Base-by-base conservation (phyloP, 2,113 vertebrate genomes). In the Oncorhynchus mykiss region DNA sequence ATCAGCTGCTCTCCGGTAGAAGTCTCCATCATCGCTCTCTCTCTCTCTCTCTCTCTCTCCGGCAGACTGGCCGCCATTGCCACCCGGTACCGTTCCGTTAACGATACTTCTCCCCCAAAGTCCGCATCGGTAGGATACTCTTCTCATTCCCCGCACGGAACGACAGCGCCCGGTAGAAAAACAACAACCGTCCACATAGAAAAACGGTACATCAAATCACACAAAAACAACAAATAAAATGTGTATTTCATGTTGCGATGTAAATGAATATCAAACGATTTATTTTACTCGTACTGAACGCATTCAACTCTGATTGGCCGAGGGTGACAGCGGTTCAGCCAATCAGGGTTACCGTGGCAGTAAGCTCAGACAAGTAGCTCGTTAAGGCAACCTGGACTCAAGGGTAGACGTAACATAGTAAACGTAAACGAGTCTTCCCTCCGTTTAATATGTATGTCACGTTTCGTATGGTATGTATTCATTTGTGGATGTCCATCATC, bases 241-340 rank as follows among this genome's bases (percentile, higher is more conserved):
- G 20, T 0, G 4, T 29, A 80, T 81, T 76, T 81, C 59, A 70
- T 76, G 82, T 84, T 82, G 78, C 80, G 70, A 71, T 76, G 80
- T 45, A 57, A 14, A 57, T n/a, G 0, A 62, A 62, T 7, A 62
- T 7, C 18, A 22, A n/a, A 62, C 1, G 7, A 62, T 24, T 62
- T 62, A n/a, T 62, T 62, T 62, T 62, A 62, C n/a, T 62, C 59
- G n/a, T 7, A n/a, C 16, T 76, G 83, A 78, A 81, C 83, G 82
- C 84, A 70, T 84, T 86, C 51, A 48, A 39, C 0, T 25, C 68
- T 85, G 89, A 91, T 91, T 88, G 89, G 89, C 49, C 59, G n/a
- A 22, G 4, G 77, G 45, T 4, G 71, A 31, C 27, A 12, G 16
- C 3, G 75, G 60, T 25, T 2, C 25, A 76, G 62, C 88, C 89